Conservation (phyloP, 1,140 invertebrate species). For the Sinella curviseta region DNA sequence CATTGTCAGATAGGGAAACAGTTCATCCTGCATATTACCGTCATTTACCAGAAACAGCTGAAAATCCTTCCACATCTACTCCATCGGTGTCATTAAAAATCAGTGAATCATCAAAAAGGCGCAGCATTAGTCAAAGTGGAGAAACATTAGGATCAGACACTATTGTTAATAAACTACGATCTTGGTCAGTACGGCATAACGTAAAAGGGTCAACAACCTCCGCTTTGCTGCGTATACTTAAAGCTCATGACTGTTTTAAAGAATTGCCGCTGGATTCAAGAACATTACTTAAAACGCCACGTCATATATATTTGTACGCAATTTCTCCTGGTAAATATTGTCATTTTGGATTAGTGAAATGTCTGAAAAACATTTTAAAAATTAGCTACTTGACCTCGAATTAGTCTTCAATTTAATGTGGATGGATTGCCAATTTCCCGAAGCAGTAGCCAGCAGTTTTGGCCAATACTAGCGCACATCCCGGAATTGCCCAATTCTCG, state of each 20-base stretch:
- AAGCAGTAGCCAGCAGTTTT: constrained; percentile 8
- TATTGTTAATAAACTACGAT: no score
- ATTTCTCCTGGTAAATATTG: not conserved
- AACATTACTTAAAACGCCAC: not conserved
- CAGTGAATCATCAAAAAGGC: no score
- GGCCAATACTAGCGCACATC: constrained; percentile 2
- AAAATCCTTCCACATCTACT: no score
- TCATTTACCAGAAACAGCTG: no score
- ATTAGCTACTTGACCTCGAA: no score
- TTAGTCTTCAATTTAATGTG: not conserved
- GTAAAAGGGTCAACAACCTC: not conserved
- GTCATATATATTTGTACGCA: not conserved
- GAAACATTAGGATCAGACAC: no score
- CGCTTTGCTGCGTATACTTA: not conserved
- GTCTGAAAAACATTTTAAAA: not conserved
- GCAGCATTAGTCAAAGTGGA: no score
- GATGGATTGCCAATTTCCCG: constrained; percentile 1
- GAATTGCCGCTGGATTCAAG: not conserved
- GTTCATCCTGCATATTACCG: no score
- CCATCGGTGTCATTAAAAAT: no score
- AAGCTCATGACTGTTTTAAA: not conserved
- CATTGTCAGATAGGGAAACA: no score
- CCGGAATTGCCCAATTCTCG: not conserved
- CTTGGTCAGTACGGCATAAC: not conserved
- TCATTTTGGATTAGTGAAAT: not conserved